Evolutionary conservation across 2,113 vertebrate species (phyloP), one percentile per base, ranked within the genome.

Genomic region (Scomber scombrus): DNA sequence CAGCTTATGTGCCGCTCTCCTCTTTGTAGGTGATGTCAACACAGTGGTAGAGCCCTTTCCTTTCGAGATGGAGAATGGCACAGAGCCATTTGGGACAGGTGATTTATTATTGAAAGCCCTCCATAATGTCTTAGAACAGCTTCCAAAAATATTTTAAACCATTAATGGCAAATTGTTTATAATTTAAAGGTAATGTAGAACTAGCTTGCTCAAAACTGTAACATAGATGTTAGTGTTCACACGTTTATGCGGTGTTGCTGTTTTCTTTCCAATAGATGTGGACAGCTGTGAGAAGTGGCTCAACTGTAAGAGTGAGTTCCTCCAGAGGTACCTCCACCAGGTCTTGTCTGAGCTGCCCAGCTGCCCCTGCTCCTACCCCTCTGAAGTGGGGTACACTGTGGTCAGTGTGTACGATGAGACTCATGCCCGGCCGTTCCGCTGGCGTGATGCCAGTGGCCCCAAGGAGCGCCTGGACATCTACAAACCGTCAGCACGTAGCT

Each of bases 241-340:
- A 43, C 11, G 11, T 63, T 80, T 12, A 65, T 18, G 18, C 34
- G 1, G 3, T 13, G 3, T 68, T n/a, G 13, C 21, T 66, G 10
- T 79, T 4, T 11, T 71, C 49, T 84, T 49, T 63, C 61, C 64
- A 13, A 23, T 65, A 97, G 97, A 97, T 80, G 94, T 96, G 57
- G 97, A 99, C 95, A 97, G 96, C 93, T 98, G 97, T 80, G 97
- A 99, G 85, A 97, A 97, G 88, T 99, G 97, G 97, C 93, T 99
- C 56, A 97, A 95, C 88, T 98, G 97, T 91, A 97, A 97, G 89
- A 98, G 96, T 0, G 96, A 97, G 61, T 98, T 97, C 93, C 95
- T 99, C 2, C 95, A 95, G 87, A 90, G 92, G 75, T 98, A 99
- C 89, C 84, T 99, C 71, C 95, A 95, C 72, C 96, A 96, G 91